Base-by-base conservation (phyloP, 2,888 invertebrate species). In the Chironomus tentans region DNA sequence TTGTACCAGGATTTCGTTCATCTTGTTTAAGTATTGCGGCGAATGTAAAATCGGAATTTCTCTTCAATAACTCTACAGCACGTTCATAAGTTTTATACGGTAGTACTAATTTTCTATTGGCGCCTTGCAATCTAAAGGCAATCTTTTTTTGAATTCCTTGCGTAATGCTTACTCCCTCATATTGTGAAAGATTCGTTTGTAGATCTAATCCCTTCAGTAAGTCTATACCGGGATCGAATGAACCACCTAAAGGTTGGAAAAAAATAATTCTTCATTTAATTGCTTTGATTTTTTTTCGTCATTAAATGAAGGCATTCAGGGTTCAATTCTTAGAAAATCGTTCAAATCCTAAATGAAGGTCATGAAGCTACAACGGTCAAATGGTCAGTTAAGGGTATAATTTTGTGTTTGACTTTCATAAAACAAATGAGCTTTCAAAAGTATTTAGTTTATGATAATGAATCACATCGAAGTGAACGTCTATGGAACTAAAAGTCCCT, bases 1-100 rank as follows among this genome's bases (percentile, higher is more conserved):
- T 91, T 79, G 92, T 91, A 82, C 93, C 94, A 78, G 91, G 90
- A 86, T 93, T 94, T 80, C 90, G 89, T 79, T 89, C 89, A 83
- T 93, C 92, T 84, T 94, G 94, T 78, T 89, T 88, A 78, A 94
- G 85, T 80, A 90, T 87, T 77, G 92, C 92, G 79, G 92, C 88
- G 81, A 94, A 87, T 78, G 93, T 93, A 86, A 93, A 92, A 86
- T 93, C 93, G 77, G 91, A 87, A 80, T 90, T 91, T 81, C 87
- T 87, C 78, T 89, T 88, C 82, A 92, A 85, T 80, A 91, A 85
- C 80, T 89, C 88, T 76, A 89, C 88, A 77, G 91, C 91, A 80
- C 88, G 88, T 81, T 88, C 87, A 83, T 76, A 78, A 76, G 78
- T 78, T 62, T 78, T 68, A 50, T 77, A 65, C 65, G 79, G 79